Conservation (phyloP, 1,140 invertebrate genomes). For the Calephelis nemesis region DNA sequence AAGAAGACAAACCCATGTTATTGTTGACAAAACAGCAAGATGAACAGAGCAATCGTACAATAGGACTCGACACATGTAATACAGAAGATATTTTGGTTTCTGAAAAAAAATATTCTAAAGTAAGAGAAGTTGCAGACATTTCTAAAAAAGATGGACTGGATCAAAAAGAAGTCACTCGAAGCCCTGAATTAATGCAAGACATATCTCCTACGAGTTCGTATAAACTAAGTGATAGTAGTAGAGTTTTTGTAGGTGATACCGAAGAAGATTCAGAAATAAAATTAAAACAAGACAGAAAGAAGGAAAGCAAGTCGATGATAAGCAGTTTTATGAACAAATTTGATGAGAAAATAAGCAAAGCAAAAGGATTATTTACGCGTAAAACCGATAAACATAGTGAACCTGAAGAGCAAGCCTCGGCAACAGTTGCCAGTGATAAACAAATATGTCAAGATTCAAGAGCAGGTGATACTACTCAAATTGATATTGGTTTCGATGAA, state of each 20-base stretch:
- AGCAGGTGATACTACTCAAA: neutral
- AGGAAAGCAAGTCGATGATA: constrained; percentile 47
- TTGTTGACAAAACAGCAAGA: neutral
- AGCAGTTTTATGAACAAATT: constrained; percentile 50
- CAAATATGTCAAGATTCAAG: neutral
- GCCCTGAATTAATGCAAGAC: constrained; percentile 45
- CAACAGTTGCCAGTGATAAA: no score
- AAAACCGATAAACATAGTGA: constrained; percentile 39
- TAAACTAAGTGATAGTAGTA: neutral
- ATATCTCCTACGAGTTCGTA: neutral
- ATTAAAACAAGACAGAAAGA: constrained; percentile 40
- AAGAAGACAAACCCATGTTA: constrained; percentile 36
- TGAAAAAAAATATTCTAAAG: neutral
- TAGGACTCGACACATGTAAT: no score
- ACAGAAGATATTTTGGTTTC: neutral
- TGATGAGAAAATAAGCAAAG: constrained; percentile 50
- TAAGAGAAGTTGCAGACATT: neutral
- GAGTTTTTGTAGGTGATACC: neutral
- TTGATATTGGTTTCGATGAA: constrained; percentile 18
- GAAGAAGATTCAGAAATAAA: neutral
- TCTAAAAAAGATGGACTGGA: neutral
- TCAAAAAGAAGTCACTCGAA: constrained; percentile 30
- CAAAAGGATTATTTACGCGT: constrained; percentile 46
- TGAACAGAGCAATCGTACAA: no score
- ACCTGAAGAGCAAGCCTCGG: constrained; percentile 21